A percentile compares a stretch with the other conserved stretches of the same genome.
Conservation (phyloP, 2,797 vertebrate species). For the Alauda arvensis region DNA sequence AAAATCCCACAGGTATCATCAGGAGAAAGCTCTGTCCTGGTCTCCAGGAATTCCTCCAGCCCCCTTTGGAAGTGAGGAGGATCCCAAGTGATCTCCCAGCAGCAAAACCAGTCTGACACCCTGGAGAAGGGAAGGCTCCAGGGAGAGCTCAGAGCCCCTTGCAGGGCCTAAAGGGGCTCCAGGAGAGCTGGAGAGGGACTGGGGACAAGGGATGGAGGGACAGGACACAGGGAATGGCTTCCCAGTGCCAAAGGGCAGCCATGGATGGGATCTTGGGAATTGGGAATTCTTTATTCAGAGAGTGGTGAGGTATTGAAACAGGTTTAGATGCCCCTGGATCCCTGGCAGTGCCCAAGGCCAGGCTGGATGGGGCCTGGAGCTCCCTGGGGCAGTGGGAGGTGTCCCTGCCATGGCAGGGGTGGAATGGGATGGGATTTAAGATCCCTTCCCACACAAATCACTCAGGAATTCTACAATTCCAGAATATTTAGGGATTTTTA, state of each 20-base stretch:
- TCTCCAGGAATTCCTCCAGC: neutral
- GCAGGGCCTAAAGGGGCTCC: neutral
- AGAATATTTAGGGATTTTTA: neutral
- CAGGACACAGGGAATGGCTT: neutral
- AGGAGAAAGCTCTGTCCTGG: neutral
- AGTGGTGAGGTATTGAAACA: neutral
- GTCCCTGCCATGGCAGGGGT: neutral
- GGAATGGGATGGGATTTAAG: rapidly evolving
- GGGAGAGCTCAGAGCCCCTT: neutral
- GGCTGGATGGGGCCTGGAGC: rapidly evolving
- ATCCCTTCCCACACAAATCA: neutral
- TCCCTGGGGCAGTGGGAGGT: rapidly evolving
- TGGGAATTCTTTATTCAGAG: neutral
- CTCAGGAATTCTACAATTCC: neutral
- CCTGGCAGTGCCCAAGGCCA: neutral
- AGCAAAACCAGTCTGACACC: neutral
- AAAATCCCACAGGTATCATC: neutral
- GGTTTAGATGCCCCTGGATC: neutral
- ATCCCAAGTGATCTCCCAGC: neutral
- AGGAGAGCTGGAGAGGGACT: neutral
- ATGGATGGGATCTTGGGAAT: neutral
- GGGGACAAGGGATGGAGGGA: neutral
- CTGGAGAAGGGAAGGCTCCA: neutral
- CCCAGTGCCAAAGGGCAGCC: neutral
- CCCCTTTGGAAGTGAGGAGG: neutral